Evolutionary conservation across 2,113 vertebrate species (phyloP), one percentile per base, ranked within the genome.

Genomic region (Paralichthys olivaceus): DNA sequence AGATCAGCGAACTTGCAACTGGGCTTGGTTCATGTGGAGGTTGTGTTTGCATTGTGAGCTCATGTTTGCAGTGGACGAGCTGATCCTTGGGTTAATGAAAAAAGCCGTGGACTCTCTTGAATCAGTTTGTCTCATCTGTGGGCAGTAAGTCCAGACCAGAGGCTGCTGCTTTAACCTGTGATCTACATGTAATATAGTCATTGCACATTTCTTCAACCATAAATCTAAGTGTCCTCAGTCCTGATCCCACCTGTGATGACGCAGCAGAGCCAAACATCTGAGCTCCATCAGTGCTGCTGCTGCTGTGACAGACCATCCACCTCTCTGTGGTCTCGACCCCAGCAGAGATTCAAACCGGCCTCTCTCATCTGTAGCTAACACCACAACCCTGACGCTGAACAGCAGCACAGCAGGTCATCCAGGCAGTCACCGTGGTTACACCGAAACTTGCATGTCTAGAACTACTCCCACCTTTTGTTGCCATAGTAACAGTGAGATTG

Each of bases 401-500:
- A 19, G 23, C 67, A 76, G 62, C 64, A 22, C 47, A 75, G 47
- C 63, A 85, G 86, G 85, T 89, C 85, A 83, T 84, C 77, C 69
- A 40, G 76, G 53, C 29, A 3, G 85, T 92, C 54, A 32, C 80
- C 13, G 64, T 87, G 80, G 90, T 90, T 83, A 88, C 87, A 32
- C 65, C 45, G 4, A 89, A 83, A 87, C 64, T 54, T 78, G 67
- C 79, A 40, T 13, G 64, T 65, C 59, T 72, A 19, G 45, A 79
- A 56, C 70, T 66, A 83, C 22, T 57, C 79, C 83, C 79, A 32
- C 54, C 51, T 59, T 61, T 13, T 67, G 90, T 92, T 92, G 77
- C 89, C 84, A 87, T 90, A 75, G 90, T 79, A 87, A 93, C 89
- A 55, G 20, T 0, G 19, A 74, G 73, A 71, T 80, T 25, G 84